These are phyloP conservation scores for Strix uralensis DNA, from an alignment of 2,113 vertebrate species.

Conservation along the genomic window DNA sequence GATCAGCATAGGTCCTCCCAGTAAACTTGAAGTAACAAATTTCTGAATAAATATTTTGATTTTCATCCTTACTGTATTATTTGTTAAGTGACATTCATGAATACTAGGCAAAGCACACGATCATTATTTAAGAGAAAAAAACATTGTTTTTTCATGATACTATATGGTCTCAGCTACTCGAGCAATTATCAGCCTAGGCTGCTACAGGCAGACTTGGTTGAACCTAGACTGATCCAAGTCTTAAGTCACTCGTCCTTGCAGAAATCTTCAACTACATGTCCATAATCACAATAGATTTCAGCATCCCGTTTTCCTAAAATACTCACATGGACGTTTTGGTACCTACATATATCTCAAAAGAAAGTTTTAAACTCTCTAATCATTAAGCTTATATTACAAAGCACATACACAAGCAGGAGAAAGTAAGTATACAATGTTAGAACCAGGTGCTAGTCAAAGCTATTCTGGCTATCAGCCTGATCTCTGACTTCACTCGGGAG, in stretches of 20 bases:
- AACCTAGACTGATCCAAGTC: not conserved
- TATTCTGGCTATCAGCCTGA: not conserved
- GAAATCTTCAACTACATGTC: not conserved
- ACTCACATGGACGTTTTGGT: not conserved
- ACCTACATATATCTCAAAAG: not conserved
- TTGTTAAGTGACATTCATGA: not conserved
- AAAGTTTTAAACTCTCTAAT: not conserved
- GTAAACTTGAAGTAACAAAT: not conserved
- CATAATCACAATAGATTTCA: not conserved
- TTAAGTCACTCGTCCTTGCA: not conserved
- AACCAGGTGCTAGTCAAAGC: not conserved
- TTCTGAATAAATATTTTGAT: not conserved
- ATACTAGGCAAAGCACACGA: not conserved
- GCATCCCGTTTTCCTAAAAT: not conserved
- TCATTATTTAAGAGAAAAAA: not conserved
- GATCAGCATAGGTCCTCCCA: not conserved
- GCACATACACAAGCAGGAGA: not conserved
- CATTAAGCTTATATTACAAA: not conserved
- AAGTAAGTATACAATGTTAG: not conserved
- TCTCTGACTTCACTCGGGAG: not conserved
- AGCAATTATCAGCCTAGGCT: not conserved
- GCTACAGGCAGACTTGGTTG: not conserved
- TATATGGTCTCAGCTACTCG: not conserved
- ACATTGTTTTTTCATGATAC: not conserved
- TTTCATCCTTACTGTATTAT: not conserved